Evolutionary conservation across 2,888 invertebrate species (phyloP).

Genomic region (Drosophila bunnanda): DNA sequence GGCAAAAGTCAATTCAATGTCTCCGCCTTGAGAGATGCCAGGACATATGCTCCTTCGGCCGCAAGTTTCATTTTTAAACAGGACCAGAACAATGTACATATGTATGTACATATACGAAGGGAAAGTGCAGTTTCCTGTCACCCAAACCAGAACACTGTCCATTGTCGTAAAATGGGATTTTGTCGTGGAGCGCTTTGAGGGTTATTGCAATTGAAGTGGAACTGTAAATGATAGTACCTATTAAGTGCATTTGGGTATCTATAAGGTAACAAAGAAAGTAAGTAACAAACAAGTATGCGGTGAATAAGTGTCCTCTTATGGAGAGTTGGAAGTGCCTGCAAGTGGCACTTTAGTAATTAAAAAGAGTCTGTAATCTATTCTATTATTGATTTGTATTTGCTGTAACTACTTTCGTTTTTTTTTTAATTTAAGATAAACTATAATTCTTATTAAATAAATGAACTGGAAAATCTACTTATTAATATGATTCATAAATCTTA

Average conservation of each 20-base stretch:
- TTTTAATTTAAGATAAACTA: no score
- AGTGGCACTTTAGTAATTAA: not conserved
- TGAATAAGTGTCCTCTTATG: not conserved
- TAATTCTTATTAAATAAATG: no score
- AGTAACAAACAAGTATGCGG: not conserved
- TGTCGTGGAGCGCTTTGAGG: slow-evolving; percentile 27
- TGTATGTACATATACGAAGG: slow-evolving; percentile 1
- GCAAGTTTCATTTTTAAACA: slow-evolving; percentile 40
- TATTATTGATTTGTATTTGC: no score
- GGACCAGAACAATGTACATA: not conserved
- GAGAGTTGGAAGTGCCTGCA: not conserved
- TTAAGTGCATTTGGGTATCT: slow-evolving; percentile 30
- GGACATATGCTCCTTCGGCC: slow-evolving; percentile 23
- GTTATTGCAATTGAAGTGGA: slow-evolving; percentile 22
- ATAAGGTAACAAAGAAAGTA: slow-evolving; percentile 20
- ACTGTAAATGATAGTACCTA: slow-evolving; percentile 38
- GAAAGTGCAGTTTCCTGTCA: slow-evolving; percentile 29
- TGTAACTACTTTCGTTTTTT: no score
- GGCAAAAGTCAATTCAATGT: slow-evolving; percentile 54
- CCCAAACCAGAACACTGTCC: slow-evolving; percentile 34
- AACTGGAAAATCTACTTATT: no score
- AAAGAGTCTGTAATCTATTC: not conserved
- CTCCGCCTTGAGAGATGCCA: slow-evolving; percentile 39
- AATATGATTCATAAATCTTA: no score
- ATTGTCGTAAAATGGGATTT: slow-evolving; percentile 45